phyloP scores from a whole-genome alignment of 2,113 vertebrate genomes.

The Cervus canadensis region DNA sequence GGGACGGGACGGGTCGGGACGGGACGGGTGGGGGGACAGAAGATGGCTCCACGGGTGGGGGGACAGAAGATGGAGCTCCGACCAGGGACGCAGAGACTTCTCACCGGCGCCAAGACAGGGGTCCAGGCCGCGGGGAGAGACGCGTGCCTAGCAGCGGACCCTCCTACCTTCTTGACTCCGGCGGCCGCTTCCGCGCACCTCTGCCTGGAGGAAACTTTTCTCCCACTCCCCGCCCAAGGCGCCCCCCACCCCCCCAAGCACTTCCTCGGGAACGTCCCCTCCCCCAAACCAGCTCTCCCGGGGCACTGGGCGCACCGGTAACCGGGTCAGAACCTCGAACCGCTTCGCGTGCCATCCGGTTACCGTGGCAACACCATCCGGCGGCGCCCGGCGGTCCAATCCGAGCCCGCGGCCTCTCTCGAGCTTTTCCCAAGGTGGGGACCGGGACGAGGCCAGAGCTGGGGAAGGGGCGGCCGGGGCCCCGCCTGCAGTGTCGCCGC shows the following conservation, averaged over 20 bases:
- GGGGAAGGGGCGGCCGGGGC: neutral
- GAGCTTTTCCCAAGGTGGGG: conserved; percentile 58
- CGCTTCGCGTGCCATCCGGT: conserved; percentile 64
- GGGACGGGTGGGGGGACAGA: too few relatives aligned
- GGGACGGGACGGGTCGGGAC: rapidly evolving
- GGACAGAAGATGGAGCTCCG: too few relatives aligned
- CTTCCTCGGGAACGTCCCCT: neutral
- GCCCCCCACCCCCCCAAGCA: neutral
- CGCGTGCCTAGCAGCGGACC: too few relatives aligned
- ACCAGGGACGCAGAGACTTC: too few relatives aligned
- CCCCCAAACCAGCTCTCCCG: neutral
- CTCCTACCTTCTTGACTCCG: too few relatives aligned
- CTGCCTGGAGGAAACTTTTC: too few relatives aligned
- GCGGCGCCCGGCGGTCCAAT: conserved; percentile 64
- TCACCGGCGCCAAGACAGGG: too few relatives aligned
- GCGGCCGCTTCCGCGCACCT: too few relatives aligned
- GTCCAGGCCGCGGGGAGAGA: too few relatives aligned
- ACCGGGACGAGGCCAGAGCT: neutral
- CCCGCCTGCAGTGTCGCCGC: neutral
- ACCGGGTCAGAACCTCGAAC: conserved; percentile 70
- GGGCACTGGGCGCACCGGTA: neutral
- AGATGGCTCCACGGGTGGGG: too few relatives aligned
- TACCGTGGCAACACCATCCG: conserved; percentile 76
- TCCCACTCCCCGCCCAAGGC: too few relatives aligned
- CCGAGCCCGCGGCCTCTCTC: conserved; percentile 55